Conservation (phyloP, 2,888 invertebrate genomes). For the Steinernema scapterisci region DNA sequence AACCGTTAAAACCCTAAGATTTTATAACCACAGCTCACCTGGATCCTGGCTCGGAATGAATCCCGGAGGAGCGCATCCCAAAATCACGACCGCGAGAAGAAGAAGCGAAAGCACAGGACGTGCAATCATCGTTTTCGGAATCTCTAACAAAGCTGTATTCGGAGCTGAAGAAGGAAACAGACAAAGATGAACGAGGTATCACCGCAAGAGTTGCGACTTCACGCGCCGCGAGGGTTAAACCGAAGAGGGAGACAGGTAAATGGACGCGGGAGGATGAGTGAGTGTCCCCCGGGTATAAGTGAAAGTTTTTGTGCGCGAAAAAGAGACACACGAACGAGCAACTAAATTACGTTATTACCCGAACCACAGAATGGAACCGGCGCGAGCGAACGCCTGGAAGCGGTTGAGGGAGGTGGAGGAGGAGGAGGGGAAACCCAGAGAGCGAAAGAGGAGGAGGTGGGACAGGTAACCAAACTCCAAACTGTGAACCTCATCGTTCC, state of each 20-base stretch:
- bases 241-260: not conserved
- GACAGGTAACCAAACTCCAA: not conserved
- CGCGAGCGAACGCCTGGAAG: no score
- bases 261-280: not conserved
- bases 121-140: not conserved
- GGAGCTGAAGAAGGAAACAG: not conserved
- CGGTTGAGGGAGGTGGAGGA: no score
- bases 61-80: constrained; percentile 62
- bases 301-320: not conserved
- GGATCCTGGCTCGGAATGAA: constrained; percentile 66
- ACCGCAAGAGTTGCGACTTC: not conserved
- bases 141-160: not conserved
- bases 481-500: not conserved
- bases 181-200: not conserved
- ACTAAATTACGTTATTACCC: not conserved
- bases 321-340: constrained; percentile 1
- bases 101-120: constrained; percentile 18
- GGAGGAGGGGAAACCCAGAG: no score
- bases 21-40: constrained; percentile 40
- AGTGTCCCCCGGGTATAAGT: not conserved
- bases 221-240: not conserved
- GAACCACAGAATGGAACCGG: not conserved
- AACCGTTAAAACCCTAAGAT: not conserved
- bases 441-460: no score
- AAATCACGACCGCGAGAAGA: not conserved